Conservation (phyloP, 2,113 vertebrate species). For the Alectura lathami region DNA sequence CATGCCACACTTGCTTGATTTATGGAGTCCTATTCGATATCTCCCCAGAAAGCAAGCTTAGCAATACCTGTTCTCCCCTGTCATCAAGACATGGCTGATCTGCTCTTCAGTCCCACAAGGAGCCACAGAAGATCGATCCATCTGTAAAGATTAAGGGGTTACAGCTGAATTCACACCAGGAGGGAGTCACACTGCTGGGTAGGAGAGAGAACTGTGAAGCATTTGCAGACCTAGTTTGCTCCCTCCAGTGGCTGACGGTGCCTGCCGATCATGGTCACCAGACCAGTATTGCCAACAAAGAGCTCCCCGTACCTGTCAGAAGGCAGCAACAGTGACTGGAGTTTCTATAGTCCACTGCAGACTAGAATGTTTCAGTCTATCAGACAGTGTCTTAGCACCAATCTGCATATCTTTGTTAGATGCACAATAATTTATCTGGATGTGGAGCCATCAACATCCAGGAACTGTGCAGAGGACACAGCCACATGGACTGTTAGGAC, state of each 20-base stretch:
- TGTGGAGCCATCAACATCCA: rapidly evolving
- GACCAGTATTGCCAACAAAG: neutral
- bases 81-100: neutral
- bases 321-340: neutral
- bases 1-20: neutral
- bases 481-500: neutral
- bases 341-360: neutral
- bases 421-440: neutral
- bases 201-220: neutral
- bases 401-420: neutral
- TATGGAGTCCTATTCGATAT: neutral
- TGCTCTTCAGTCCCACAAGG: neutral
- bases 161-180: neutral
- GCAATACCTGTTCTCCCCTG: neutral
- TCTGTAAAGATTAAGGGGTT: neutral
- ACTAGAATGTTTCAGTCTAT: neutral
- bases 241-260: neutral
- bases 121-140: neutral
- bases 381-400: neutral
- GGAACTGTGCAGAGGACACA: neutral
- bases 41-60: neutral
- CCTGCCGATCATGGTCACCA: neutral
- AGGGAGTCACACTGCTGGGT: neutral
- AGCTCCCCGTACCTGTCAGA: neutral
- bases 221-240: neutral